Evolutionary conservation across 2,797 vertebrate species (phyloP).

Genomic region (Artibeus jamaicensis): DNA sequence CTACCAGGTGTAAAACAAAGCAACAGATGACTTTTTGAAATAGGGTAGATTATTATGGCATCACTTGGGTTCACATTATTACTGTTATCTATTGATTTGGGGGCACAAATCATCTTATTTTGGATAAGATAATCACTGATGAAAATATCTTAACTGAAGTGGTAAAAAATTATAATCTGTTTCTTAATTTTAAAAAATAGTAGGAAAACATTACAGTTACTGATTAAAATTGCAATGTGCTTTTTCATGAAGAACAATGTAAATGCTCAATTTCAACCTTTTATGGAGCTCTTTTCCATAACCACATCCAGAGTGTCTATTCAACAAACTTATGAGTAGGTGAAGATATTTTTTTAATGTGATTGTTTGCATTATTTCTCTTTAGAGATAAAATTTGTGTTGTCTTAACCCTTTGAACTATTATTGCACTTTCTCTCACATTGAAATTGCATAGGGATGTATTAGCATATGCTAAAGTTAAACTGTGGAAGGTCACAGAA

Average conservation of each 20-base stretch:
- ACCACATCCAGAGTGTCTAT: background rate
- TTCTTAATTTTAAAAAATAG: constrained; percentile 39
- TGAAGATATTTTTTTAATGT: constrained; percentile 44
- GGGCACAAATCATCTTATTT: background rate
- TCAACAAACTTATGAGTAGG: background rate
- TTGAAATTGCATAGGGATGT: background rate
- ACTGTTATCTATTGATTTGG: background rate
- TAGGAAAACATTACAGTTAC: constrained; percentile 3
- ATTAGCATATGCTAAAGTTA: constrained; percentile 6
- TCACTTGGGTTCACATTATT: background rate
- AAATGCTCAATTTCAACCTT: background rate
- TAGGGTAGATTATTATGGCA: background rate
- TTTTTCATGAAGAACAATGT: constrained; percentile 39
- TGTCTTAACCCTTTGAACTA: background rate
- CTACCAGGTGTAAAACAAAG: constrained; percentile 7
- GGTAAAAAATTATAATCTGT: background rate
- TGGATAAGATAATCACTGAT: background rate
- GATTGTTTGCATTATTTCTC: constrained; percentile 31
- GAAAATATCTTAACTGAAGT: constrained; percentile 1
- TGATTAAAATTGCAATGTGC: constrained; percentile 4
- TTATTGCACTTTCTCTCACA: background rate
- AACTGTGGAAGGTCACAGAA: background rate
- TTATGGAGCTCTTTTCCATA: background rate
- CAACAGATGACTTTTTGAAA: background rate
- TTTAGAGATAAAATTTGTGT: constrained; percentile 19